phyloP scores from a whole-genome alignment of 2,797 vertebrate species.

The Lophotriccus pileatus region DNA sequence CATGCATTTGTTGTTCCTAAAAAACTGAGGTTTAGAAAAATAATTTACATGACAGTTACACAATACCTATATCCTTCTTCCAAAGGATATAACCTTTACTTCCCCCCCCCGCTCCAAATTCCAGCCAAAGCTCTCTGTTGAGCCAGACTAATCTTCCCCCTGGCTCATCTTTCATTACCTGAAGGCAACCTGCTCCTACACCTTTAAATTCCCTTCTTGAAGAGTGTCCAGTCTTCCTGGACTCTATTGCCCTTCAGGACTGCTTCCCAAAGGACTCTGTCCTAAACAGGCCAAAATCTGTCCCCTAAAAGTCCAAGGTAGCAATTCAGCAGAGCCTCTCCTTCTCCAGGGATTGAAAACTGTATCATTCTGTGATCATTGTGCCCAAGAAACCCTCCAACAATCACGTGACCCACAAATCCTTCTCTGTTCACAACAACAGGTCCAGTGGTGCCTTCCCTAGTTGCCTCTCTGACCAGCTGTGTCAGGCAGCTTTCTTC shows the following conservation, averaged over 20 bases:
- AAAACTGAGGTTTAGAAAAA: background rate
- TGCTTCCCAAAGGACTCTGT: background rate
- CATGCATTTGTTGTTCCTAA: background rate
- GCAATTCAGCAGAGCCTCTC: background rate
- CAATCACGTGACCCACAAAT: background rate
- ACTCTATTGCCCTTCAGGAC: background rate
- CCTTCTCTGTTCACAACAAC: background rate
- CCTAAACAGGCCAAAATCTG: background rate
- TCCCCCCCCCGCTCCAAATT: background rate
- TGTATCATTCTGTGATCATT: background rate
- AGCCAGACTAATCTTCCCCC: background rate
- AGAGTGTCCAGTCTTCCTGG: background rate
- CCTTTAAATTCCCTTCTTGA: background rate
- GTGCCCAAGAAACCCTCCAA: background rate
- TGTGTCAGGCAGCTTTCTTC: background rate
- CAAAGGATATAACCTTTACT: background rate
- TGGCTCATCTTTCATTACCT: background rate
- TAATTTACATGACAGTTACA: background rate
- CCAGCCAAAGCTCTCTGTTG: background rate
- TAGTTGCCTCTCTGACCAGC: background rate
- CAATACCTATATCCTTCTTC: background rate
- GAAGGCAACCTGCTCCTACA: background rate
- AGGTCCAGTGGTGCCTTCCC: background rate
- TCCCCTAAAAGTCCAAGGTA: background rate
- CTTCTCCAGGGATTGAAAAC: rapidly evolving